Conservation (phyloP, 2,888 invertebrate species). For the Rhagophthalmus giganteus region DNA sequence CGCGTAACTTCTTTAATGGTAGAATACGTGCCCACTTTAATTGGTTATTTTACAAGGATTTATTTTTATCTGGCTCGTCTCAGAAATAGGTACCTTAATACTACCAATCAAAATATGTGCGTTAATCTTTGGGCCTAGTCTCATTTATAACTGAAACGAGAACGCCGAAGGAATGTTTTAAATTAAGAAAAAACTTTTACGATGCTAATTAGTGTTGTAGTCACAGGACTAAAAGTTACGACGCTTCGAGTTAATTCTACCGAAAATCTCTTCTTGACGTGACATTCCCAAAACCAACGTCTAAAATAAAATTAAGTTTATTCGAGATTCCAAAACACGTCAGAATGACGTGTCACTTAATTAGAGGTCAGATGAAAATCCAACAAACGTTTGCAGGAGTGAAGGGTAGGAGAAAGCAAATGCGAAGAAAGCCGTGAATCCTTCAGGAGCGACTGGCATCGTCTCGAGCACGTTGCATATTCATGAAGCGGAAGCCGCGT, state of each 20-base stretch:
- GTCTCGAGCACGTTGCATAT: conserved; percentile 32
- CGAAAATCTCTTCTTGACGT: neutral
- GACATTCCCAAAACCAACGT: conserved; percentile 9
- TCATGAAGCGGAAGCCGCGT: conserved; percentile 34
- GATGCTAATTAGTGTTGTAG: no score
- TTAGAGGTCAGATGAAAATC: conserved; percentile 23
- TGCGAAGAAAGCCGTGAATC: conserved; percentile 21
- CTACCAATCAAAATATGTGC: no score
- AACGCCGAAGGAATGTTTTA: no score
- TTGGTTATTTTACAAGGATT: no score
- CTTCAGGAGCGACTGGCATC: conserved; percentile 24
- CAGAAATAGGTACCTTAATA: no score
- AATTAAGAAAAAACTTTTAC: no score
- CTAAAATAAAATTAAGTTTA: conserved; percentile 21
- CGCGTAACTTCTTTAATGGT: no score
- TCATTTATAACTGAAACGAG: neutral
- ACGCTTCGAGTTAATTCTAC: neutral
- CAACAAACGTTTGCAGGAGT: conserved; percentile 13
- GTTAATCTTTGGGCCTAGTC: neutral
- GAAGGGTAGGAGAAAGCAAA: conserved; percentile 9
- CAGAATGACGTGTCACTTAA: conserved; percentile 22
- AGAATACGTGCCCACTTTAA: no score
- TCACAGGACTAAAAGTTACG: no score
- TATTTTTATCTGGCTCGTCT: no score
- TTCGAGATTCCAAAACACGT: conserved; percentile 21